These are phyloP conservation scores for Proterorhinus semilunaris DNA, from an alignment of 2,113 vertebrate genomes.

Conservation along the genomic window DNA sequence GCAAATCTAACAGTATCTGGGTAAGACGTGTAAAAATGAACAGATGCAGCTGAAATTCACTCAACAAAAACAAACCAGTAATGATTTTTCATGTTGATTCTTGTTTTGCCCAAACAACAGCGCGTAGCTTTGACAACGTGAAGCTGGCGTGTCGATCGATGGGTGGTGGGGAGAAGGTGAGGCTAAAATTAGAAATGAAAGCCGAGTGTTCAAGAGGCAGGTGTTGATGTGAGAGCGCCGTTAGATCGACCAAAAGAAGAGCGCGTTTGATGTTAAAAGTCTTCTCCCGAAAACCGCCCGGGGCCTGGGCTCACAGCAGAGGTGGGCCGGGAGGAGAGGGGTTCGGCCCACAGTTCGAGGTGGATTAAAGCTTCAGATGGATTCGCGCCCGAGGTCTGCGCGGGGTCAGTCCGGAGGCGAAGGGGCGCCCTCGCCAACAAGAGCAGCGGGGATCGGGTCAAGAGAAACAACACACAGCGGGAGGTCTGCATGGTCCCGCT, in stretches of 20 bases:
- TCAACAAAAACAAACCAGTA: neutral
- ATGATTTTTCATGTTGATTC: neutral
- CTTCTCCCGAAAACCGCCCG: neutral
- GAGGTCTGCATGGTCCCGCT: conserved; percentile 29
- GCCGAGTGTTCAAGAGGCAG: neutral
- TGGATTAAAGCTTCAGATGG: neutral
- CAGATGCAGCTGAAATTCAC: neutral
- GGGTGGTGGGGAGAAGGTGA: conserved; percentile 7
- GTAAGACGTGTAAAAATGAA: neutral
- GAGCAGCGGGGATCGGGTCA: conserved; percentile 22
- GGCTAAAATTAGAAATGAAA: conserved; percentile 11
- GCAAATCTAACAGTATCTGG: no score
- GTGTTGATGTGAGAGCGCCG: conserved; percentile 7
- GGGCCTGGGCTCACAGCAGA: conserved; percentile 2
- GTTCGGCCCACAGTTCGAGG: conserved; percentile 1
- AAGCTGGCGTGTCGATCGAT: conserved; percentile 28
- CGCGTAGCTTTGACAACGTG: conserved; percentile 4
- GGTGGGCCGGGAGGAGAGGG: neutral
- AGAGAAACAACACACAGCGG: conserved; percentile 5
- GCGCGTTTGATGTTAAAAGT: conserved; percentile 33
- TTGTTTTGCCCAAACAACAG: conserved; percentile 2
- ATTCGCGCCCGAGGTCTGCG: conserved; percentile 28
- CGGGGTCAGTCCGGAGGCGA: conserved; percentile 28
- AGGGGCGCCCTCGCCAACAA: neutral
- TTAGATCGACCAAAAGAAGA: conserved; percentile 20